Percentiles rank a stretch among this genome's conserved stretches.
Conservation (phyloP, 2,113 vertebrate genomes). For the Emydocephalus ijimae region DNA sequence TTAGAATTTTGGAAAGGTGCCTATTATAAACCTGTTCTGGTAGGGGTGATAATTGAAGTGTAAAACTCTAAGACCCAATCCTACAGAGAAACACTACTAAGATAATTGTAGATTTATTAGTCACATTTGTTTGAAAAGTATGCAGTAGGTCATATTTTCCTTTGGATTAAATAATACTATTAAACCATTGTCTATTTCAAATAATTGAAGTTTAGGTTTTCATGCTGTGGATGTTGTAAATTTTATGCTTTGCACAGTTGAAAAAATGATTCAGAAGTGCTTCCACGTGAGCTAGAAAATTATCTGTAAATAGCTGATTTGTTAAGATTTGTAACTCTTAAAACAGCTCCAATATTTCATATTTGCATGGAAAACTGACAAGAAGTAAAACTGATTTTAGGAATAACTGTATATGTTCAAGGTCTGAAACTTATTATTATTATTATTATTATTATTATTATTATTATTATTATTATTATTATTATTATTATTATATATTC, state of each 20-base stretch:
- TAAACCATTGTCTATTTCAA: background rate
- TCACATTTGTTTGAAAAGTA: background rate
- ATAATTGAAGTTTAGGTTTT: background rate
- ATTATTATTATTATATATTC: background rate
- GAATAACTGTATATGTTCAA: background rate
- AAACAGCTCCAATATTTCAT: background rate
- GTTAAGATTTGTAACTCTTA: background rate
- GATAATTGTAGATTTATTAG: background rate
- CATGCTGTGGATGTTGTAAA: background rate
- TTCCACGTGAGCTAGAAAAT: background rate
- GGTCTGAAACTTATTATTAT: background rate
- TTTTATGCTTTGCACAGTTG: background rate
- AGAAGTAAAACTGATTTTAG: background rate
- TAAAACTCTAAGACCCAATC: constrained; percentile 23
- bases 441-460: too few relatives aligned
- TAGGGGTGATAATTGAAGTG: constrained; percentile 31
- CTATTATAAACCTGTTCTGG: background rate
- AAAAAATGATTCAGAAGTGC: background rate
- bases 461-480: too few relatives aligned
- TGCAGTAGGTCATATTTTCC: background rate
- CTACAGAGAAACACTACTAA: background rate
- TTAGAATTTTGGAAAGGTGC: background rate
- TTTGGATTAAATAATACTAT: background rate
- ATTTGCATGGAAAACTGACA: background rate
- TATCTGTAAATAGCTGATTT: background rate